A percentile compares a stretch with the other conserved stretches of the same genome.
phyloP scores from a whole-genome alignment of 2,113 vertebrate species.

The Varanus salvator region DNA sequence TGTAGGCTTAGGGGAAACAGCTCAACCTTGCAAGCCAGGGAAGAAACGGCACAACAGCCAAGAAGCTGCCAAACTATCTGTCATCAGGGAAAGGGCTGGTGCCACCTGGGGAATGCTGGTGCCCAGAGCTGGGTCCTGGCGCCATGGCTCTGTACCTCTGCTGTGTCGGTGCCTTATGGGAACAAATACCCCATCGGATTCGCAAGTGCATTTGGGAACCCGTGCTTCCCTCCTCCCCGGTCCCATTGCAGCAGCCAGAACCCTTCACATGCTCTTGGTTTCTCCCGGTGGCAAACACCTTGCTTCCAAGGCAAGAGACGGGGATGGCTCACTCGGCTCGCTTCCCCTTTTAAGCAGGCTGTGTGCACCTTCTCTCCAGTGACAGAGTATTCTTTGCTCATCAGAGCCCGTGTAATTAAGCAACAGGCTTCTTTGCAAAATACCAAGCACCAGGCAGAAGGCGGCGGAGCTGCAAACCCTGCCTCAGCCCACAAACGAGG shows the following conservation, averaged over 20 bases:
- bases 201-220: background rate
- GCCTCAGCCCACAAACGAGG: fast-evolving
- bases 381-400: background rate
- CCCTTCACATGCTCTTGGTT: background rate
- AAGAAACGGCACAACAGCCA: too few species aligned
- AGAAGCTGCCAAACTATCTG: too few species aligned
- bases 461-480: background rate
- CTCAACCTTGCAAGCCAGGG: too few species aligned
- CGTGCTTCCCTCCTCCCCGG: background rate
- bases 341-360: background rate
- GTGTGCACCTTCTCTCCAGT: background rate
- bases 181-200: too few species aligned
- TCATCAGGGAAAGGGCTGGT: too few species aligned
- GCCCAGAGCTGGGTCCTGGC: too few species aligned
- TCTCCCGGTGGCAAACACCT: background rate
- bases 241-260: too few species aligned
- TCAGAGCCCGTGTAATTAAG: background rate
- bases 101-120: too few species aligned
- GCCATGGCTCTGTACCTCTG: too few species aligned
- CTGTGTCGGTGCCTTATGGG: too few species aligned
- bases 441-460: too few species aligned
- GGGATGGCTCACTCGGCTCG: background rate
- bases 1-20: too few species aligned
- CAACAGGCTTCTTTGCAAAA: slow-evolving; percentile 15
- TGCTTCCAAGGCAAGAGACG: background rate